Percentiles rank a stretch among this genome's conserved stretches.
These are phyloP conservation scores for Porites lutea DNA, from an alignment of 64 coral and sea anemone species.

Conservation along the genomic window DNA sequence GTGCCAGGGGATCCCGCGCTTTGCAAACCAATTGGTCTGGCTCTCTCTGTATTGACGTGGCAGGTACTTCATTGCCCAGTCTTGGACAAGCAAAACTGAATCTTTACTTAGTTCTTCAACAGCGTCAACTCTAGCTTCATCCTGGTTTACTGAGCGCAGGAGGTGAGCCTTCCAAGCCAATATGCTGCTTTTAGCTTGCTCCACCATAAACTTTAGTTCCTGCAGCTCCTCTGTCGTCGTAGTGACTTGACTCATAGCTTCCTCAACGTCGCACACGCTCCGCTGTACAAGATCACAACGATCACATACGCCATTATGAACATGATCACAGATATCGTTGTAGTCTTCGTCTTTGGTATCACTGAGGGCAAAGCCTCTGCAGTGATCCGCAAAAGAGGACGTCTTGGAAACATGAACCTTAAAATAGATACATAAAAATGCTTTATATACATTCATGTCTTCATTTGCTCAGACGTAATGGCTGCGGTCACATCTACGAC, in stretches of 20 bases:
- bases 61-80: no score
- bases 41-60: no score
- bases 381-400: background rate
- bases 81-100: slow-evolving; percentile 13
- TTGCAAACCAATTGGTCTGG: no score
- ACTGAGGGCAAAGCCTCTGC: background rate
- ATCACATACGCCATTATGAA: background rate
- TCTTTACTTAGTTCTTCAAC: slow-evolving; percentile 20
- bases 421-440: no score
- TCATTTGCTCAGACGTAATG: no score
- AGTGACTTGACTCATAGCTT: background rate
- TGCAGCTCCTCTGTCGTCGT: background rate
- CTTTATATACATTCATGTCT: no score
- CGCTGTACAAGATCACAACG: background rate
- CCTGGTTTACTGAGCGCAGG: slow-evolving; percentile 37
- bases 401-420: no score
- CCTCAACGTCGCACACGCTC: background rate
- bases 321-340: background rate
- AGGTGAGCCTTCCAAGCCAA: slow-evolving; percentile 54
- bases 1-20: no score
- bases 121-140: slow-evolving; percentile 12
- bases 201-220: slow-evolving; percentile 6
- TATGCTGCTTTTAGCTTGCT: slow-evolving; percentile 35
- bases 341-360: background rate
- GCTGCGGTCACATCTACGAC: no score